These are phyloP conservation scores for Temnothorax longispinosus DNA, from an alignment of 1,140 invertebrate species.

Conservation along the genomic window DNA sequence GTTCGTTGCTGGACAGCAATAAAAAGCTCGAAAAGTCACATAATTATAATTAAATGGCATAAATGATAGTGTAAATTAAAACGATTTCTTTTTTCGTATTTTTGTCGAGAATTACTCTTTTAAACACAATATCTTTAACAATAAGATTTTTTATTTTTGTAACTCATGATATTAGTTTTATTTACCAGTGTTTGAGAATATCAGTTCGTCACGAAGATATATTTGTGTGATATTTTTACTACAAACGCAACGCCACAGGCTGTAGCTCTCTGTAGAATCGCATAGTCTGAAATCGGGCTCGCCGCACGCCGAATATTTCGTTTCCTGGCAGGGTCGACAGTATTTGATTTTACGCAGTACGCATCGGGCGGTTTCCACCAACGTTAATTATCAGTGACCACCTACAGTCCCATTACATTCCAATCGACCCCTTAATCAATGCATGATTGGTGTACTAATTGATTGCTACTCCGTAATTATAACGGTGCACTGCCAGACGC, in stretches of 20 bases:
- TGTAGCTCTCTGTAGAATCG: background rate
- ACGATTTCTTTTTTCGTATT: background rate
- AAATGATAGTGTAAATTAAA: background rate
- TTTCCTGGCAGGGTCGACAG: slow-evolving; percentile 80
- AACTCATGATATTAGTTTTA: background rate
- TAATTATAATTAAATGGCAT: background rate
- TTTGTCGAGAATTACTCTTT: background rate
- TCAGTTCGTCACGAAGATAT: background rate
- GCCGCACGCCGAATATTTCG: slow-evolving; percentile 80
- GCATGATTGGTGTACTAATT: slow-evolving; percentile 86
- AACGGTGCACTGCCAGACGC: slow-evolving; percentile 84
- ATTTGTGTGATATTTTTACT: background rate
- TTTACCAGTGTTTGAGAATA: too few relatives aligned
- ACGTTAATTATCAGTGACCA: slow-evolving; percentile 86
- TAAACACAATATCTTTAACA: background rate
- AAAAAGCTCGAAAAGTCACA: background rate
- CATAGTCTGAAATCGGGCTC: slow-evolving; percentile 59
- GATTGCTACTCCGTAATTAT: slow-evolving; percentile 86
- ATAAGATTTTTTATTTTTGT: background rate
- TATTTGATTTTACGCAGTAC: slow-evolving; percentile 85
- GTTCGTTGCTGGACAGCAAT: background rate
- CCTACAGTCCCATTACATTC: slow-evolving; percentile 85
- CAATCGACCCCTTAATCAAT: slow-evolving; percentile 86
- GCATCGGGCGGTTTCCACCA: slow-evolving; percentile 83
- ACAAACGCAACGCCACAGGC: background rate